Conservation (phyloP, 2,113 vertebrate species). For the Tenrec ecaudatus region DNA sequence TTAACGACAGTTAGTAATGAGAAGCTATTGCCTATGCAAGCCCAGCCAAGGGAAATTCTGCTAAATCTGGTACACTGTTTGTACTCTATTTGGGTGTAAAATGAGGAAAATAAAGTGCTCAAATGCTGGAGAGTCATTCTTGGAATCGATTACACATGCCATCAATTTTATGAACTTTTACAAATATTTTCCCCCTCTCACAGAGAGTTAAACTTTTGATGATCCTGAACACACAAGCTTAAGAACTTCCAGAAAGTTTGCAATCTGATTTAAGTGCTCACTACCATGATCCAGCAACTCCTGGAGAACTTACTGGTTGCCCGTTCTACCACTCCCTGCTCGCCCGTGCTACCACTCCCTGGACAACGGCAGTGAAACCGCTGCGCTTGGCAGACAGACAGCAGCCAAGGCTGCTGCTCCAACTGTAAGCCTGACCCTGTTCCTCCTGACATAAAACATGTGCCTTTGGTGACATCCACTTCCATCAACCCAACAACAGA, state of each 20-base stretch:
- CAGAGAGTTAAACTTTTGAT: neutral
- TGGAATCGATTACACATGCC: neutral
- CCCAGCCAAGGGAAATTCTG: neutral
- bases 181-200: neutral
- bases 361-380: slow-evolving; percentile 38
- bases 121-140: neutral
- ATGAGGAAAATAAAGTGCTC: neutral
- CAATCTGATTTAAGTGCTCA: neutral
- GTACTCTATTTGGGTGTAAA: neutral
- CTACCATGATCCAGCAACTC: neutral
- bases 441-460: slow-evolving; percentile 42
- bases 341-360: neutral
- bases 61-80: neutral
- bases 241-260: neutral
- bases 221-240: neutral
- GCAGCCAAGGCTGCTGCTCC: slow-evolving; percentile 64
- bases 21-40: slow-evolving; percentile 19
- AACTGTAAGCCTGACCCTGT: slow-evolving; percentile 51
- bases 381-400: slow-evolving; percentile 65
- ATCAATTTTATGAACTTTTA: neutral
- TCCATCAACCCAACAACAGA: slow-evolving; percentile 61
- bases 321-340: neutral
- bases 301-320: neutral
- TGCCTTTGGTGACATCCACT: slow-evolving; percentile 68
- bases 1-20: neutral